These are phyloP conservation scores for Lasioglossum zephyrum DNA, from an alignment of 2,888 invertebrate species.

Conservation along the genomic window DNA sequence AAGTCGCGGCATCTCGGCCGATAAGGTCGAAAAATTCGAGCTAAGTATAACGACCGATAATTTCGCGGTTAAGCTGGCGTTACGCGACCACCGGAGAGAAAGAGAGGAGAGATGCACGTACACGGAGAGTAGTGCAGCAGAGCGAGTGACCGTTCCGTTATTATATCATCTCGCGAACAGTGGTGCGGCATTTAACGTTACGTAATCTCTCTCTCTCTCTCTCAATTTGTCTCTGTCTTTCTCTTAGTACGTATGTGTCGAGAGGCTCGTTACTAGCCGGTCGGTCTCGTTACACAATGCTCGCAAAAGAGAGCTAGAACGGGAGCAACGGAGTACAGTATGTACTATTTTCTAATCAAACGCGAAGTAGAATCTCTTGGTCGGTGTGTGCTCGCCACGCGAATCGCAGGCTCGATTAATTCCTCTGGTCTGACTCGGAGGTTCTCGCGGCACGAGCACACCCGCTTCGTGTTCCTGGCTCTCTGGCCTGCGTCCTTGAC, in stretches of 20 bases:
- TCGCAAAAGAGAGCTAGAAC: slow-evolving; percentile 5
- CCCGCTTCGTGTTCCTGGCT: slow-evolving; percentile 35
- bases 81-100: slow-evolving; percentile 5
- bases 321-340: slow-evolving; percentile 35
- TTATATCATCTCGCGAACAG: slow-evolving; percentile 68
- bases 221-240: not conserved
- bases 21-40: slow-evolving; percentile 41
- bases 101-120: not conserved
- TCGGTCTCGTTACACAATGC: slow-evolving; percentile 64
- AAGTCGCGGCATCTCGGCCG: not conserved
- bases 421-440: not conserved
- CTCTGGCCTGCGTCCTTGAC: slow-evolving; percentile 78
- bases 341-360: slow-evolving; percentile 68
- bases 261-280: slow-evolving; percentile 47
- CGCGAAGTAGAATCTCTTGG: slow-evolving; percentile 44
- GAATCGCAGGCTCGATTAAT: slow-evolving; percentile 8
- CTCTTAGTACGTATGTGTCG: slow-evolving; percentile 17
- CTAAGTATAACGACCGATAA: slow-evolving; percentile 58
- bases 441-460: not conserved
- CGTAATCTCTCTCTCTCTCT: slow-evolving; percentile 37
- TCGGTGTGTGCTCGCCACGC: slow-evolving; percentile 36
- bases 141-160: slow-evolving; percentile 52
- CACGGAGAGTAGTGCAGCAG: not conserved
- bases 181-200: slow-evolving; percentile 58
- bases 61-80: slow-evolving; percentile 45